Percentiles rank a stretch among this genome's conserved stretches.
phyloP scores from a whole-genome alignment of 2,113 vertebrate genomes.

The Urocynchramus pylzowi region DNA sequence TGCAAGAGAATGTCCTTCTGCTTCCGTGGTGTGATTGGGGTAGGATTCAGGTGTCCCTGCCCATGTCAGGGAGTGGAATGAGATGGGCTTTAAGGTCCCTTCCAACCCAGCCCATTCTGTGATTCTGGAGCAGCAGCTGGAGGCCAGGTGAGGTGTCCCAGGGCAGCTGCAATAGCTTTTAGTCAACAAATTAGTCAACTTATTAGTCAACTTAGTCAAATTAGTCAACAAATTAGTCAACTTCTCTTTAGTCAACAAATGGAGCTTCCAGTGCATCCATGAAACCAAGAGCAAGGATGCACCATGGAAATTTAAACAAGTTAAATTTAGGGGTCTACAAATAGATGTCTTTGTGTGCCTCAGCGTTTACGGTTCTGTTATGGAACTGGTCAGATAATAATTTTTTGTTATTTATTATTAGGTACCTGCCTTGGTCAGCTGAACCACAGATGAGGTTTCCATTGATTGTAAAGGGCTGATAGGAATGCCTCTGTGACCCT shows the following conservation, averaged over 20 bases:
- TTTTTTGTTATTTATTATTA: not conserved
- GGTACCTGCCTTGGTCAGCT: not conserved
- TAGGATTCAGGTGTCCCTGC: not conserved
- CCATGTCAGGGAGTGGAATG: not conserved
- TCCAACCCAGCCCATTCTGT: not conserved
- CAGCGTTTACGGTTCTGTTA: not conserved
- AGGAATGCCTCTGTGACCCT: not conserved
- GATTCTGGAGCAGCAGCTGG: not conserved
- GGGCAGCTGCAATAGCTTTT: not conserved
- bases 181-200: too few relatives aligned
- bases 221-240: too few relatives aligned
- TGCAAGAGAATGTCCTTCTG: not conserved
- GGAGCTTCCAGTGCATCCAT: not conserved
- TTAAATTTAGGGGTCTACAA: not conserved
- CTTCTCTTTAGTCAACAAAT: accelerated
- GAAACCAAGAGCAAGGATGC: not conserved
- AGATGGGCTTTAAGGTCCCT: not conserved
- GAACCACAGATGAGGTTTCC: not conserved
- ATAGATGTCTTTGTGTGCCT: not conserved
- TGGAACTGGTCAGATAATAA: not conserved
- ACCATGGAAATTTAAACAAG: not conserved
- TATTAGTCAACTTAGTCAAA: too few relatives aligned
- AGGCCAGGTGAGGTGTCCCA: not conserved
- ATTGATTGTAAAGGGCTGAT: not conserved
- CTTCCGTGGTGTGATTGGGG: accelerated